Evolutionary conservation across 2,797 vertebrate species (phyloP).

Genomic region (Tragopan temminckii): DNA sequence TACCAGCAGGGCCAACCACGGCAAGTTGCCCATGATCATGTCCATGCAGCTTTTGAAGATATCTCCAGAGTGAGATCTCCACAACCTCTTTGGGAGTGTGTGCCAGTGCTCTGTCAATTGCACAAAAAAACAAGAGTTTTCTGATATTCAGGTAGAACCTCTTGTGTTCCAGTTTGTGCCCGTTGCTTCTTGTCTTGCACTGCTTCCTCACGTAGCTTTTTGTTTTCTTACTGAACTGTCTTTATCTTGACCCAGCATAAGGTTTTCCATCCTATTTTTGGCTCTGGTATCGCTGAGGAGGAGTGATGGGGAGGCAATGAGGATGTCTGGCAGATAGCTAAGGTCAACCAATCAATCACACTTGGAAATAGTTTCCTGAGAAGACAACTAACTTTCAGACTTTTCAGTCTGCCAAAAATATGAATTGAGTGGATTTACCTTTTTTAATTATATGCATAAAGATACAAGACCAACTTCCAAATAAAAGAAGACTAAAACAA

Average conservation of each 20-base stretch:
- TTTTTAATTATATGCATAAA: not conserved
- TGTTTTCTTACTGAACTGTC: accelerated
- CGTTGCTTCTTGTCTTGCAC: not conserved
- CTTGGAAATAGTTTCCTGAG: not conserved
- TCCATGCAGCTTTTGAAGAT: not conserved
- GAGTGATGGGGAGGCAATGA: not conserved
- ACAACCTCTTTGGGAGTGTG: not conserved
- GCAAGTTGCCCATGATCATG: not conserved
- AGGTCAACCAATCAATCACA: not conserved
- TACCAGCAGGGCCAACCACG: not conserved
- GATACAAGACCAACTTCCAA: not conserved
- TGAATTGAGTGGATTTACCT: not conserved
- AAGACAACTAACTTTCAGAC: not conserved
- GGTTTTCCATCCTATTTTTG: not conserved
- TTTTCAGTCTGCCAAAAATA: not conserved
- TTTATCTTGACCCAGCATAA: accelerated
- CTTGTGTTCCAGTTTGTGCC: not conserved
- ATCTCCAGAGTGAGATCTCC: not conserved
- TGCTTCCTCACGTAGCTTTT: not conserved
- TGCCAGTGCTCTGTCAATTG: not conserved
- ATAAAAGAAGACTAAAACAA: not conserved
- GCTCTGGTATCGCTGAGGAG: not conserved
- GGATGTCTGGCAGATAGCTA: not conserved
- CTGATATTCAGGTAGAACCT: not conserved
- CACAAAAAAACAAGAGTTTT: not conserved